Evolutionary conservation across 2,797 vertebrate species (phyloP), one percentile per base, ranked within the genome.

Genomic region (Intellagama lesueurii): DNA sequence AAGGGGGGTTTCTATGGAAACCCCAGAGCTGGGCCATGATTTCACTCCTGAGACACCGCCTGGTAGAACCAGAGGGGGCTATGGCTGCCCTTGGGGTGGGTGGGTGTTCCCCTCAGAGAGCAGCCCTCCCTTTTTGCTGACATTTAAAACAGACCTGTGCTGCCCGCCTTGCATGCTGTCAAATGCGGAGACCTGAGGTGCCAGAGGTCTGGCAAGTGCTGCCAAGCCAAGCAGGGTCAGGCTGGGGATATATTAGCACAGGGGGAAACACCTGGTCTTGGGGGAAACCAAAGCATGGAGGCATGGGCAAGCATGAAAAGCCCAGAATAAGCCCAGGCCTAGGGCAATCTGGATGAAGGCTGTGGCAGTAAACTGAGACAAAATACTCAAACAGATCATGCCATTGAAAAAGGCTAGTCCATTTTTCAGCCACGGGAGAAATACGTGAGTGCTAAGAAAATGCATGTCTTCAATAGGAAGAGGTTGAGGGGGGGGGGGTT

Each of bases 371-470:
- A 68, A 66, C 80, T 26, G n/a, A 47, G n/a, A n/a, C 14, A 64
- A 60, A 85, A 40, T 72, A 73, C 49, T 85, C 64, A 73, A 80
- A 60, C 88, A 85, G 76, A 81, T 68, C 72, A 60, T 86, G 80
- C 77, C 35, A 70, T 75, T 49, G 17, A 44, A 64, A 85, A 85
- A 66, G 8, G 76, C 56, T 44, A 60, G 24, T 44, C 9, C 40
- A 35, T 86, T 75, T 44, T 76, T 44, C 17, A 49, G 75, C 72
- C 84, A 68, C 16, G 0, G 49, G 66, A 76, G 32, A 56, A 56
- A 44, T 47, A 19, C 19, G 14, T 56, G 32, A 56, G 32, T 26
- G 72, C 40, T 69, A 70, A 77, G 60, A 69, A 82, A 82, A 68
- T 77, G 75, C 64, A 84, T 14, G 9, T 60, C 81, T 81, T 68